phyloP scores from a whole-genome alignment of 2,797 vertebrate genomes.

The Gastrophryne carolinensis region DNA sequence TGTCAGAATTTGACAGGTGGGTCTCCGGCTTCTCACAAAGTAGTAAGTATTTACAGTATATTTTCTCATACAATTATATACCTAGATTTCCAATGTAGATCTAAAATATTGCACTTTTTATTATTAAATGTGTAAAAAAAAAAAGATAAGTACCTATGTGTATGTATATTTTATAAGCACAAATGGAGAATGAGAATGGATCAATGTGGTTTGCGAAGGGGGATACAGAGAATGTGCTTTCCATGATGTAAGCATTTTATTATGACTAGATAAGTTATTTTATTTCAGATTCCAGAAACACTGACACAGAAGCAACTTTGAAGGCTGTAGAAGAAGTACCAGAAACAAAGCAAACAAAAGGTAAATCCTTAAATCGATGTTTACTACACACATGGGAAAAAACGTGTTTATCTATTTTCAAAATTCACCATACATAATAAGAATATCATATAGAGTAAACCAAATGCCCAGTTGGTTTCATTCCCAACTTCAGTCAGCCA shows the following conservation, averaged over 20 bases:
- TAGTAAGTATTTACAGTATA: conserved; percentile 68
- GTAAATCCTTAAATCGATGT: too few species aligned
- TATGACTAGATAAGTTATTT: neutral
- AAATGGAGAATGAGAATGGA: neutral
- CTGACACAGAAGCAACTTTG: conserved; percentile 15
- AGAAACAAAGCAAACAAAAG: conserved; percentile 11
- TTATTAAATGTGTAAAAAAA: too few species aligned
- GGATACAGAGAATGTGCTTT: too few species aligned
- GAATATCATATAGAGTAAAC: too few species aligned
- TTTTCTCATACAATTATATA: neutral
- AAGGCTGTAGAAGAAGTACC: neutral
- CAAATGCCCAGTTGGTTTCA: too few species aligned
- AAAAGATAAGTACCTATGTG: neutral
- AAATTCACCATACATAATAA: too few species aligned
- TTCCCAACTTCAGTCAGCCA: too few species aligned
- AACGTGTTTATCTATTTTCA: too few species aligned
- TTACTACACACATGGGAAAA: too few species aligned
- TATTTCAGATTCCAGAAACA: conserved; percentile 38
- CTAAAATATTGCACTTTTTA: neutral
- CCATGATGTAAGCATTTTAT: too few species aligned
- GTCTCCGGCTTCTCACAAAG: conserved; percentile 74
- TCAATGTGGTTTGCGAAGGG: too few species aligned
- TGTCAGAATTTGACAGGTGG: conserved; percentile 77
- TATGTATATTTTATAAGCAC: neutral
- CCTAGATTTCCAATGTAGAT: neutral